Conservation (phyloP, 2,113 vertebrate genomes). For the Pipra filicauda region DNA sequence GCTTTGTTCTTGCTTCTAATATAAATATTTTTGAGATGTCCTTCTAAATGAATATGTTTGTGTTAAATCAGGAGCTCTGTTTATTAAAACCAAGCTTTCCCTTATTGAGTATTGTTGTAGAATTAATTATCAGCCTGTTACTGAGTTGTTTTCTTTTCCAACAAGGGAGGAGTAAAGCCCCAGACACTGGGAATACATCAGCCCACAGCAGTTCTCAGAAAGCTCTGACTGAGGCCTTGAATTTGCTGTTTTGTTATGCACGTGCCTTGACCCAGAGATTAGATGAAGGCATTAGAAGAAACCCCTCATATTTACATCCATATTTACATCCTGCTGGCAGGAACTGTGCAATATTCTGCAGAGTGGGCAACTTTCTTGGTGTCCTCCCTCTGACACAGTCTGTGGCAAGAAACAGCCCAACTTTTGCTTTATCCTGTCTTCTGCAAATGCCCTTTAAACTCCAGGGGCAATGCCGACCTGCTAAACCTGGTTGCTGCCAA, state of each 20-base stretch:
- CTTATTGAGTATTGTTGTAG: conserved; percentile 4
- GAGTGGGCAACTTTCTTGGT: not conserved
- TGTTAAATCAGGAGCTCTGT: not conserved
- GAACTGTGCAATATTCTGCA: not conserved
- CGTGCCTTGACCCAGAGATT: not conserved
- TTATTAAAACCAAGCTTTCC: not conserved
- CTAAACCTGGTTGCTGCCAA: not conserved
- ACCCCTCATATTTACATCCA: not conserved
- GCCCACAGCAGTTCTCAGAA: not conserved
- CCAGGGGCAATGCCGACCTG: not conserved
- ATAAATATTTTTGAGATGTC: not conserved
- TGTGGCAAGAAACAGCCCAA: not conserved
- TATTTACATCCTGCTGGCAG: not conserved
- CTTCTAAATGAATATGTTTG: not conserved
- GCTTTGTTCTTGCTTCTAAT: not conserved
- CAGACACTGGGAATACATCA: not conserved
- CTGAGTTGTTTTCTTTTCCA: not conserved
- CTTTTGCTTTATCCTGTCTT: not conserved
- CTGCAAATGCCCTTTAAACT: not conserved
- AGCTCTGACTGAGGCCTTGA: not conserved
- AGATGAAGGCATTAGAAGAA: not conserved
- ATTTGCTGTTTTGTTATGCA: not conserved
- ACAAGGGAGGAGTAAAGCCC: not conserved
- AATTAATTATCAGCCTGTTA: not conserved
- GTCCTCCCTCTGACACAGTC: not conserved